Evolutionary conservation across 2,888 invertebrate genomes (phyloP).

Genomic region (Aproaerema taeniolella): DNA sequence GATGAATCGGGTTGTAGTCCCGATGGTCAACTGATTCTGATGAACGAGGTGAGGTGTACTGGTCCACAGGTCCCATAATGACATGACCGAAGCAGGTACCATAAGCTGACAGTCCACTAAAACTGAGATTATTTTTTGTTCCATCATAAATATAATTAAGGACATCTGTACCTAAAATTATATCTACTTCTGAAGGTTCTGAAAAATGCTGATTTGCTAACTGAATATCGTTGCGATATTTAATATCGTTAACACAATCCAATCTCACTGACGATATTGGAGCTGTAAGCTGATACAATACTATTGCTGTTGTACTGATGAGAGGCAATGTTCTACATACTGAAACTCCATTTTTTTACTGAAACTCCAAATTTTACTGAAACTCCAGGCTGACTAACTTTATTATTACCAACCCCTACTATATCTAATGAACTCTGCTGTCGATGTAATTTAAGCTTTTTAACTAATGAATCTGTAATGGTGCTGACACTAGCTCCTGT

Average conservation of each 20-base stretch:
- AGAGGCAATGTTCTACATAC: background rate
- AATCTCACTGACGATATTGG: background rate
- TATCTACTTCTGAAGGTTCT: background rate
- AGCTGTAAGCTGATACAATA: no score
- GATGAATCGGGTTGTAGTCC: background rate
- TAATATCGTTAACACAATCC: background rate
- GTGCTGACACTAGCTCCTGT: background rate
- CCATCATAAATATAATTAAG: slow-evolving; percentile 14
- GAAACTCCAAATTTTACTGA: background rate
- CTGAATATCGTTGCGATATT: no score
- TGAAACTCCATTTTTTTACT: no score
- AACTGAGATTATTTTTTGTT: slow-evolving; percentile 7
- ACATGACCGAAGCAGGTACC: slow-evolving; percentile 14
- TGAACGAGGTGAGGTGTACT: background rate
- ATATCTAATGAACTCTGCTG: no score
- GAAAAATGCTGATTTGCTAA: background rate
- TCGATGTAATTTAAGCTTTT: background rate
- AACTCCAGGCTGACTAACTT: no score
- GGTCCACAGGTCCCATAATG: slow-evolving; percentile 14
- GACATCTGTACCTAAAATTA: slow-evolving; percentile 12
- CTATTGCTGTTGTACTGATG: background rate
- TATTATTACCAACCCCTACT: no score
- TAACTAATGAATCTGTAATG: background rate
- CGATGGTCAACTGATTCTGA: background rate
- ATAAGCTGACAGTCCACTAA: slow-evolving; percentile 12